Conservation (phyloP, 2,797 vertebrate genomes). For the Muscicapa striata region DNA sequence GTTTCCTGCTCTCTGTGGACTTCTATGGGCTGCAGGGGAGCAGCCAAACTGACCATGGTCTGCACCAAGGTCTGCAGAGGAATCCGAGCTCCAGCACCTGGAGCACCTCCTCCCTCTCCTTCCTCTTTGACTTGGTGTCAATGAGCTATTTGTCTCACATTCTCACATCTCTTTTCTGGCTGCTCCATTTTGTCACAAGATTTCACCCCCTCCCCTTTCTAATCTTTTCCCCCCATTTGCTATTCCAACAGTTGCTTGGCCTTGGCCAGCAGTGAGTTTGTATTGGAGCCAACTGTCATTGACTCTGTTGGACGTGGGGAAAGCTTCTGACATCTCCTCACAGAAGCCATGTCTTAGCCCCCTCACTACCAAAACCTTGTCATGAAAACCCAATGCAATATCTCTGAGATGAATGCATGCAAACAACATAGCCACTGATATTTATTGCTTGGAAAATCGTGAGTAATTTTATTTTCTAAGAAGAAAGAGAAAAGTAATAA, state of each 20-base stretch:
- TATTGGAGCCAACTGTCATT: not conserved
- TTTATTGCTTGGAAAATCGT: not conserved
- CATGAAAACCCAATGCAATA: not conserved
- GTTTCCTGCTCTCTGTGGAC: not conserved
- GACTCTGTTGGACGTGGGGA: not conserved
- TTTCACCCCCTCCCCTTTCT: rapidly evolving
- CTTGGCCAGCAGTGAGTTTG: not conserved
- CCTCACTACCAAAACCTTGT: not conserved
- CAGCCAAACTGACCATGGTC: not conserved
- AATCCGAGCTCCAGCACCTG: not conserved
- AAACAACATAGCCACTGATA: not conserved
- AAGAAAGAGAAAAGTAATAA: not conserved
- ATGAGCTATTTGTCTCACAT: not conserved
- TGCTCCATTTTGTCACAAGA: not conserved
- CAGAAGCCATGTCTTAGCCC: not conserved
- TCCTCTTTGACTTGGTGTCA: not conserved
- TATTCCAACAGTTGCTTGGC: not conserved
- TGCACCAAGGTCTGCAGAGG: not conserved
- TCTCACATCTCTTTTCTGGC: not conserved
- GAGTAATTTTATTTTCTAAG: not conserved
- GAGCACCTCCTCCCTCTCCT: not conserved
- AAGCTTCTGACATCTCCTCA: not conserved
- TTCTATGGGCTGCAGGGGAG: not conserved
- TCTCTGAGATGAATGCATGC: not conserved
- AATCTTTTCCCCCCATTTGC: not conserved